Evolutionary conservation across 2,888 invertebrate species (phyloP), one percentile per base, ranked within the genome.

Genomic region (Alloscopus bannaensis): DNA sequence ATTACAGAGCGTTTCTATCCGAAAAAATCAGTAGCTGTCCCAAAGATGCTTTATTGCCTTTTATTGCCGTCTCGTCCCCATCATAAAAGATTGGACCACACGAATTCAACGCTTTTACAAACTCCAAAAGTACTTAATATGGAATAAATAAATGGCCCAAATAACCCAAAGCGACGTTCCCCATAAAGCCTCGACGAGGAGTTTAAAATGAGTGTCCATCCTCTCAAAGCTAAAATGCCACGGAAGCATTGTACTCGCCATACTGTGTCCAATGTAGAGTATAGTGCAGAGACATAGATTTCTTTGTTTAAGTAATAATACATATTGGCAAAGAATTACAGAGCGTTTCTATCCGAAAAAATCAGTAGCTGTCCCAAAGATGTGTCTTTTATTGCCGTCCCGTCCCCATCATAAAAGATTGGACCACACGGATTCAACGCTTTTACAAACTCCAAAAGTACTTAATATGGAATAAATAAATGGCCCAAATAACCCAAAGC

Each of bases 241-340:
- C 0, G 97, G 97, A 87, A 97, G 93, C 31, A 73, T 50, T 22
- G 52, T 90, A 79, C 92, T 91, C 84, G 94, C 92, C 1, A 97
- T 87, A 18, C 91, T 91, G 88, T 97, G 97, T 0, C 97, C 96
- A 13, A 95, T 90, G 88, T 97, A 98, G 86, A 98, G 90, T n/a
- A n/a, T n/a, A n/a, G n/a, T n/a, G n/a, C n/a, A n/a, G n/a, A n/a
- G n/a, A n/a, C n/a, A n/a, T n/a, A n/a, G n/a, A n/a, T n/a, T n/a
- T n/a, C n/a, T n/a, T n/a, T n/a, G n/a, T n/a, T n/a, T n/a, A n/a
- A n/a, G n/a, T n/a, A n/a, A n/a, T n/a, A n/a, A n/a, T n/a, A n/a
- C n/a, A n/a, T n/a, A n/a, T n/a, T n/a, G n/a, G n/a, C n/a, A n/a
- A n/a, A n/a, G n/a, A n/a, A n/a, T n/a, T n/a, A n/a, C n/a, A n/a